phyloP scores from a whole-genome alignment of 1,140 invertebrate genomes.

The Zaprionus gabonicus region DNA sequence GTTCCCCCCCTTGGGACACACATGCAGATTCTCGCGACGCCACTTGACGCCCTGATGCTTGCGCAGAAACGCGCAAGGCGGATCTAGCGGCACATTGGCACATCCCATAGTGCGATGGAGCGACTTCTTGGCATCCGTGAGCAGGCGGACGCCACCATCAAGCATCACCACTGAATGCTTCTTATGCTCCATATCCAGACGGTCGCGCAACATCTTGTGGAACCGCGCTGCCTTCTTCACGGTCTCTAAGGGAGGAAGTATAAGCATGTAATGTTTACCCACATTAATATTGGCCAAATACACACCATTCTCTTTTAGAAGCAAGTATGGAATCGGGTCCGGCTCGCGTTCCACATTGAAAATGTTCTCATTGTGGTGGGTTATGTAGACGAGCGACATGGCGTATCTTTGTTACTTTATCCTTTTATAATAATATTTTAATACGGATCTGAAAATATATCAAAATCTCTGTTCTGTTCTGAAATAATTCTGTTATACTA shows the following conservation, averaged over 20 bases:
- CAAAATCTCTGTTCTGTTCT: constrained; percentile 27
- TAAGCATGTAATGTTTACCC: not conserved
- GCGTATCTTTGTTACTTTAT: not conserved
- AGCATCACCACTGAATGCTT: constrained; percentile 56
- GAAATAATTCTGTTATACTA: constrained; percentile 1
- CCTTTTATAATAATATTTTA: not conserved
- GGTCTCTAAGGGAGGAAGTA: not conserved
- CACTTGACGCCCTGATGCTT: constrained; percentile 86
- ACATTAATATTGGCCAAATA: not conserved
- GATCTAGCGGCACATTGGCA: constrained; percentile 85
- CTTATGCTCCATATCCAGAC: constrained; percentile 54
- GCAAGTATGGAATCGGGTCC: constrained; percentile 22
- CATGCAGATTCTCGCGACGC: constrained; percentile 85
- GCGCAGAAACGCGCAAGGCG: constrained; percentile 86
- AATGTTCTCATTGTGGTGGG: constrained; percentile 85
- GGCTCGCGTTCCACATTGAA: constrained; percentile 79
- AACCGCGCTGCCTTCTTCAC: constrained; percentile 27
- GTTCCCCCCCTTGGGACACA: constrained; percentile 76
- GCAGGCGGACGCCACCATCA: constrained; percentile 57
- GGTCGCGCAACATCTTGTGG: constrained; percentile 34
- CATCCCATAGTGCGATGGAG: constrained; percentile 87
- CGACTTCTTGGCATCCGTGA: constrained; percentile 71
- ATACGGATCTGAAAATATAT: constrained; percentile 34
- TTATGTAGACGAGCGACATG: constrained; percentile 85
- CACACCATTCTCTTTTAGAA: constrained; percentile 19